Base-by-base conservation (phyloP, 2,797 vertebrate species). In the Fistularia tabacaria region DNA sequence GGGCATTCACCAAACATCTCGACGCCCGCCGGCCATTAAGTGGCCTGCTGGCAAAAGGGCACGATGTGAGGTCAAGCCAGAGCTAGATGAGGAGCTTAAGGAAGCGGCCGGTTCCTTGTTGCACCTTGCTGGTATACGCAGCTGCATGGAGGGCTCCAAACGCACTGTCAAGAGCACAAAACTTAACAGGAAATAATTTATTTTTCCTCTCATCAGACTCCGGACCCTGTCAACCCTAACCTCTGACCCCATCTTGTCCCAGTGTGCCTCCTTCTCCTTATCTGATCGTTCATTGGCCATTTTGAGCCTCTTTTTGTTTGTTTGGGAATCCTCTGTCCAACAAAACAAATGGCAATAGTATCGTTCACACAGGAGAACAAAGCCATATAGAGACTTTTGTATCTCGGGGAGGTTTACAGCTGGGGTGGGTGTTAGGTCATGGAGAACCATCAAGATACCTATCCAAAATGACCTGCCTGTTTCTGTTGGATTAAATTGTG, bases 41-140 rank as follows among this genome's bases (percentile, higher is more conserved):
- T 90, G 83, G 65, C 91, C 90, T 49, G 82, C 90, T 9, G 81
- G 77, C 69, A 91, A 94, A 77, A 92, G 92, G 80, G 87, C 79
- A 1, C 73, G 92, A 0, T 87, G 91, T 41, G 94, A 93, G 75
- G 69, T 88, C 6, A 91, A 93, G 70, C 92, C 91, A 3, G 97
- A 99, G 81, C 91, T 98, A 11, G 97, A 99, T 10, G 96, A 98
- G 77, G 97, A 98, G 93, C 83, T 99, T 59, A 98, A 98, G 79
- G 97, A 99, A 75, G 97, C 97, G 0, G 97, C 97, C 0, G 97
- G 97, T 15, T 99, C 97, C 13, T 92, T 99, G 79, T 92, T 99
- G 58, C 97, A 98, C 87, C 93, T 99, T 25, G 97, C 97, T 3
- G 97, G 97, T 69, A 94, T 99, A 84, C 93, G 93, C 74, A 95